A percentile compares a stretch with the other conserved stretches of the same genome.
These are phyloP conservation scores for Gymnocypris eckloni DNA, from an alignment of 2,797 vertebrate species.

Conservation along the genomic window DNA sequence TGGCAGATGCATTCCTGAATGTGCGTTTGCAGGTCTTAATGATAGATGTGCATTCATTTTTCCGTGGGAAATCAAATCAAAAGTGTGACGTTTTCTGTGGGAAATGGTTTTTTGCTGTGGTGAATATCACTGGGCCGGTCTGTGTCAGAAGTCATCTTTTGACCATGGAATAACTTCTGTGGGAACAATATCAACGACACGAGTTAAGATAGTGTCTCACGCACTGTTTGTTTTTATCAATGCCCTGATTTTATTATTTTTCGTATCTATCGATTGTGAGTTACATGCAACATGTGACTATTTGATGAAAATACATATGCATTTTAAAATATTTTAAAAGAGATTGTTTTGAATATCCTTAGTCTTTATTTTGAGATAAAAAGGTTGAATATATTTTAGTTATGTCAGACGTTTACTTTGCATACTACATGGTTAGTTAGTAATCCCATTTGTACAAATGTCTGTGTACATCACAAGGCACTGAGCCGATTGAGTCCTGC, in stretches of 20 bases:
- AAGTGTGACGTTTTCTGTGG: constrained; percentile 60
- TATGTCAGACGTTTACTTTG: constrained; percentile 66
- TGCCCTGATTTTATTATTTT: constrained; percentile 69
- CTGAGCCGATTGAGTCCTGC: constrained; percentile 75
- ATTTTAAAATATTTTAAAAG: constrained; percentile 74
- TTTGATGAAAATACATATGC: constrained; percentile 81
- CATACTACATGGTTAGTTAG: constrained; percentile 50
- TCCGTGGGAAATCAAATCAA: constrained; percentile 56
- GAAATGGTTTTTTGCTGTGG: constrained; percentile 82
- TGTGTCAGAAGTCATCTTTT: constrained; percentile 50
- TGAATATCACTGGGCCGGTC: constrained; percentile 73
- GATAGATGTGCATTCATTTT: constrained; percentile 51
- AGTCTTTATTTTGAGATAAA: constrained; percentile 76
- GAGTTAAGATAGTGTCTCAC: constrained; percentile 43
- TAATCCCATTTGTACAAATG: constrained; percentile 42
- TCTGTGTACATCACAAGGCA: constrained; percentile 32
- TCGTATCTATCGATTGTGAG: constrained; percentile 80
- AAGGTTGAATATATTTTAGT: constrained; percentile 80
- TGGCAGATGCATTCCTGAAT: constrained; percentile 45
- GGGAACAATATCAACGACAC: constrained; percentile 42
- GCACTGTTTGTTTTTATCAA: constrained; percentile 47
- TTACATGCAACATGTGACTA: constrained; percentile 83
- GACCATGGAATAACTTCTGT: constrained; percentile 39
- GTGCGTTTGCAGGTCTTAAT: constrained; percentile 33
- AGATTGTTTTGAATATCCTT: constrained; percentile 75